Evolutionary conservation across 2,113 vertebrate genomes (phyloP).

Genomic region (Pedetes capensis): DNA sequence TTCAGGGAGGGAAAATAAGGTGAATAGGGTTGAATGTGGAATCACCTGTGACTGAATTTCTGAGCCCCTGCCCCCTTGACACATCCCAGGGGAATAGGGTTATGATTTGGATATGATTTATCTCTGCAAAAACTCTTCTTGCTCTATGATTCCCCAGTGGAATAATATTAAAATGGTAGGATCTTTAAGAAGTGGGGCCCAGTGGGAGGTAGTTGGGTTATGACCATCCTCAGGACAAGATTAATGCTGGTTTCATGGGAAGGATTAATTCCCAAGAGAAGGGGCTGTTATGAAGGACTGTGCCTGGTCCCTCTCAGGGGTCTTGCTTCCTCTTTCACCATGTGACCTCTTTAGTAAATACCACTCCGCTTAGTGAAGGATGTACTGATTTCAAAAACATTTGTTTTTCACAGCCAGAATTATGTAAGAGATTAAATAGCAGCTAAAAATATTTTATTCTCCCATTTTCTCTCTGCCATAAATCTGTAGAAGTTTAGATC

Average conservation of each 20-base stretch:
- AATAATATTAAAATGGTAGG: too few species aligned
- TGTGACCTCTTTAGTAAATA: neutral
- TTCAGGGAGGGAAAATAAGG: neutral
- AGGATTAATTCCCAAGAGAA: neutral
- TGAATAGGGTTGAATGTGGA: neutral
- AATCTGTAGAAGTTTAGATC: neutral
- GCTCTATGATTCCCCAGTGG: neutral
- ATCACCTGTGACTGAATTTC: neutral
- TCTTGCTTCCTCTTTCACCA: neutral
- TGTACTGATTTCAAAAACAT: neutral
- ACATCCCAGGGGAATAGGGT: neutral
- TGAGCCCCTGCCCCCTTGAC: too few species aligned
- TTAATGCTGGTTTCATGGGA: neutral
- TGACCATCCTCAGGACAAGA: neutral
- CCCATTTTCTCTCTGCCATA: neutral
- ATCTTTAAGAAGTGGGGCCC: neutral
- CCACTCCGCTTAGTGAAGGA: neutral
- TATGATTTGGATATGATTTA: neutral
- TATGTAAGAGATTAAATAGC: neutral
- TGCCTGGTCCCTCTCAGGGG: neutral
- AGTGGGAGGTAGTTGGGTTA: neutral
- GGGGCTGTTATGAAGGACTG: neutral
- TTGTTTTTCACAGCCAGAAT: neutral
- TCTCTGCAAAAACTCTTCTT: neutral
- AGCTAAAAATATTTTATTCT: neutral